These are phyloP conservation scores for Tupaia tana DNA, from an alignment of 2,113 vertebrate genomes.

Conservation along the genomic window DNA sequence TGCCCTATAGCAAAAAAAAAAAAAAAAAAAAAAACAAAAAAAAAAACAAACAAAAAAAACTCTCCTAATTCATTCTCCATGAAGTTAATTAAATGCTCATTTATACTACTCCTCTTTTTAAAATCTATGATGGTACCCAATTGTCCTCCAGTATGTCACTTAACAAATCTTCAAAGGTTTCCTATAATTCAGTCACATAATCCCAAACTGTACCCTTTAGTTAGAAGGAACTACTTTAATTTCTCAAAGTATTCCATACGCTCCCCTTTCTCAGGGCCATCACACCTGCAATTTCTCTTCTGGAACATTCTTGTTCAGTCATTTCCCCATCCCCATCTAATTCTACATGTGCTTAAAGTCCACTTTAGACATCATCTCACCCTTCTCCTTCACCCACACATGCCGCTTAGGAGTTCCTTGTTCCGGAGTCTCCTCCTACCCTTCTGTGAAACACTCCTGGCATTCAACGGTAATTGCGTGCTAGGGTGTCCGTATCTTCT, in stretches of 20 bases:
- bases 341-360: neutral
- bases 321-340: neutral
- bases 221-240: constrained; percentile 1
- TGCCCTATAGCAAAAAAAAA: too few species aligned
- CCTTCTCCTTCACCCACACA: neutral
- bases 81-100: neutral
- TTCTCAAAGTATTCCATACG: neutral
- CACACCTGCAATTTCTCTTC: neutral
- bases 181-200: neutral
- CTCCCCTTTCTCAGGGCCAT: neutral
- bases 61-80: neutral
- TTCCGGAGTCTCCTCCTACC: neutral
- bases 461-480: neutral
- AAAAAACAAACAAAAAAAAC: too few species aligned
- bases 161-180: constrained; percentile 34
- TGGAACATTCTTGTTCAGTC: neutral
- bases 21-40: too few species aligned
- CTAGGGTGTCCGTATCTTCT: neutral
- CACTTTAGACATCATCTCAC: neutral
- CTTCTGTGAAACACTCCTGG: neutral
- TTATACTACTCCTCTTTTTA: neutral
- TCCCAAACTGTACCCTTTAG: neutral
- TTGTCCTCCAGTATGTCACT: neutral
- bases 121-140: neutral
- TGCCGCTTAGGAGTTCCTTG: neutral